These are phyloP conservation scores for Pygoscelis antarcticus DNA, from an alignment of 2,113 vertebrate species.

Conservation along the genomic window DNA sequence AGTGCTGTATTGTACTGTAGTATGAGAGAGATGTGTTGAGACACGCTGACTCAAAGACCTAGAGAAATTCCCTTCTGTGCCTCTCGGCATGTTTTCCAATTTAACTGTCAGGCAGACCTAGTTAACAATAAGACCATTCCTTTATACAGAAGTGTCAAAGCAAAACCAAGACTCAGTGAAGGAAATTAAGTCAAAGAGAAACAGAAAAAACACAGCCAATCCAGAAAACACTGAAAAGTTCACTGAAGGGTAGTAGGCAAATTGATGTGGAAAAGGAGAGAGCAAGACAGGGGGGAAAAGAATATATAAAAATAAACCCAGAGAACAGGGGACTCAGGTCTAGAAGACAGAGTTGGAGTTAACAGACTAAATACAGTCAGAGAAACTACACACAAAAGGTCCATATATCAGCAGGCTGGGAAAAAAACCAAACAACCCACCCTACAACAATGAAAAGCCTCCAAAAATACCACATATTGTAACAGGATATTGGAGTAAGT, in stretches of 20 bases:
- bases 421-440: neutral
- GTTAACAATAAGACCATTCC: neutral
- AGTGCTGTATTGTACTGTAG: neutral
- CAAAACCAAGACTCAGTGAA: neutral
- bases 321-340: neutral
- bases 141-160: neutral
- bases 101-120: neutral
- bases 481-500: neutral
- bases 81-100: neutral
- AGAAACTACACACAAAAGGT: neutral
- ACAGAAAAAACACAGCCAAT: neutral
- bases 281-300: neutral
- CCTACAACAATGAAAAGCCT: neutral
- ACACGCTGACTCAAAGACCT: neutral
- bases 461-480: neutral
- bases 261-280: neutral
- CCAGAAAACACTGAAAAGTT: neutral
- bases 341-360: neutral
- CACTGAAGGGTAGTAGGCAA: neutral
- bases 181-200: neutral
- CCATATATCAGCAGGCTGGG: neutral
- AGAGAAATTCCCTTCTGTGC: neutral
- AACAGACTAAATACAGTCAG: neutral
- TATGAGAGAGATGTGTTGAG: neutral
- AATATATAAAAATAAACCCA: neutral